Base-by-base conservation (phyloP, 2,888 invertebrate genomes). In the Hypsopygia costalis region DNA sequence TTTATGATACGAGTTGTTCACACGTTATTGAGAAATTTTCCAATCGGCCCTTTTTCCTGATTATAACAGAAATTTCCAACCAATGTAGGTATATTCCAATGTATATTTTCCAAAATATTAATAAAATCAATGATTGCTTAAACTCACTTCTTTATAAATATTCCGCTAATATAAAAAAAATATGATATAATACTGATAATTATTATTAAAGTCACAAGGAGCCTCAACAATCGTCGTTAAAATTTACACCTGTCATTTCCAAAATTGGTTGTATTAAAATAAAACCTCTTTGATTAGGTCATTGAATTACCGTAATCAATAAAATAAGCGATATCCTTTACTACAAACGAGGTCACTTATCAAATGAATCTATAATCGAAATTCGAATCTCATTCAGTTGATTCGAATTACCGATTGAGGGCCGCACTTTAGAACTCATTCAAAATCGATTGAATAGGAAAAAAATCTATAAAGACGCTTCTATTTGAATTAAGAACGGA, bases 361-460 rank as follows among this genome's bases (percentile, higher is more conserved):
- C 81, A 76, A 86, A 83, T 87, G 69, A 86, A 81, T 81, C 83
- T 81, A 82, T 86, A 81, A 82, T 85, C 83, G 76, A 80, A 83
- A 81, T 81, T 77, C 63, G 76, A 83, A 77, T 76, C 79, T 69
- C 62, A 68, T 72, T 79, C 77, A 64, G 69, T 27, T 32, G 74
- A 67, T 76, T 79, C 73, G 76, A 77, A 80, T 81, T 76, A 78
- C 80, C 73, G 81, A 83, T 83, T 69, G 68, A 74, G 75, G 76
- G 77, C 74, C 77, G 74, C 56, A 62, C 69, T 69, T 60, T 58
- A 60, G 40, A 58, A 52, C 54, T 60, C 62, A 77, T 77, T 79
- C 74, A 77, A 63, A 63, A 52, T 62, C 56, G 56, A 65, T 69
- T 55, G 68, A 67, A 79, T 76, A 32, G 41, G 41, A 75, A 69